Evolutionary conservation across 2,888 invertebrate species (phyloP), one percentile per base, ranked within the genome.

Genomic region (Melanchra persicariae): DNA sequence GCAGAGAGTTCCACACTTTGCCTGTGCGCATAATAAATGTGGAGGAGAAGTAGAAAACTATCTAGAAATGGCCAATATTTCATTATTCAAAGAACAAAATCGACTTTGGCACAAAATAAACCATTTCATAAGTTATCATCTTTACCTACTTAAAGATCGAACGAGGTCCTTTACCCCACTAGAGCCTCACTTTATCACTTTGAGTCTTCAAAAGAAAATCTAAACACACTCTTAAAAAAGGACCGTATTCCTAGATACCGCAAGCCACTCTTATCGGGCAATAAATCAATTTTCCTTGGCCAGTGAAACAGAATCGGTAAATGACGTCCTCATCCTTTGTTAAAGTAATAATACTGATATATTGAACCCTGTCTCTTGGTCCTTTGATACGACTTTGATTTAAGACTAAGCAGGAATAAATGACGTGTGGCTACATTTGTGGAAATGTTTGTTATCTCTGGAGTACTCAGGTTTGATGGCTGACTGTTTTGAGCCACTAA

Each of bases 331-430:
- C 67, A 70, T 71, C 85, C 83, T 83, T 85, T 83, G 85, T 83
- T 80, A 75, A 77, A 79, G 85, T 79, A 86, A 86, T 85, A 81
- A 80, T 78, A 62, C 70, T 83, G 82, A 86, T 85, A 80, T 85
- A 85, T 86, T 74, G 76, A 51, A 61, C 45, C 54, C 26, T 64
- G 70, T 71, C 69, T 60, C 43, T 59, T 52, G 37, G 43, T 69
- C 54, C 70, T 83, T 80, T 80, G 80, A 72, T 79, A 72, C 66
- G 60, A 72, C 58, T 68, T 67, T 79, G 81, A 81, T 83, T 76
- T 83, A 72, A 58, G 63, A 75, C 54, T 57, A 70, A 65, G 60
- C n/a, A 66, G 30, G 34, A 43, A 67, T 70, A 64, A 75, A 81
- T 54, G 58, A 54, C 34, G 45, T 74, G 71, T 52, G 24, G 65